Conservation (phyloP, 2,113 vertebrate genomes). For the Papio anubis region DNA sequence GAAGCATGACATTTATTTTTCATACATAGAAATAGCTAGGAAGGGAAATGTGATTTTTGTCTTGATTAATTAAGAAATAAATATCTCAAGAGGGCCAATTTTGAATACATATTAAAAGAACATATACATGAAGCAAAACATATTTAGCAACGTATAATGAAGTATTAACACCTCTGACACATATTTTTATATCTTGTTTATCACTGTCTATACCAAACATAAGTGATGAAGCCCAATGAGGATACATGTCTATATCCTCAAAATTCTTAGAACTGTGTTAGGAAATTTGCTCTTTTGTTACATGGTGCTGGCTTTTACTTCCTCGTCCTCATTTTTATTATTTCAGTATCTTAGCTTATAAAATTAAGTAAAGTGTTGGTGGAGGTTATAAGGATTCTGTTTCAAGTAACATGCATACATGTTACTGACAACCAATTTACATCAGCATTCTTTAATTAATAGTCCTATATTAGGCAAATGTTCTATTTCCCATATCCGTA, state of each 20-base stretch:
- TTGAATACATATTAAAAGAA: not conserved
- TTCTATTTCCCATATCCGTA: not conserved
- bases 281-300: not conserved
- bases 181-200: not conserved
- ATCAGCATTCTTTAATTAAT: not conserved
- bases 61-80: not conserved
- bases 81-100: not conserved
- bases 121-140: not conserved
- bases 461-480: not conserved
- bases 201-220: not conserved
- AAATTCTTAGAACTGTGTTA: not conserved
- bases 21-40: not conserved
- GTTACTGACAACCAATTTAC: not conserved
- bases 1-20: not conserved
- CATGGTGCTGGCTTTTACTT: not conserved
- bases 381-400: not conserved
- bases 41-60: not conserved
- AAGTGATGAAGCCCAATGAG: not conserved
- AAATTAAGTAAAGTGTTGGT: not conserved
- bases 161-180: not conserved
- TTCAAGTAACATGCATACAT: not conserved
- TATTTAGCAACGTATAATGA: not conserved
- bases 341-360: not conserved
- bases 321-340: rapidly evolving
- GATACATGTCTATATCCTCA: not conserved